These are phyloP conservation scores for Melanophora roralis DNA, from an alignment of 2,888 invertebrate genomes.

Conservation along the genomic window DNA sequence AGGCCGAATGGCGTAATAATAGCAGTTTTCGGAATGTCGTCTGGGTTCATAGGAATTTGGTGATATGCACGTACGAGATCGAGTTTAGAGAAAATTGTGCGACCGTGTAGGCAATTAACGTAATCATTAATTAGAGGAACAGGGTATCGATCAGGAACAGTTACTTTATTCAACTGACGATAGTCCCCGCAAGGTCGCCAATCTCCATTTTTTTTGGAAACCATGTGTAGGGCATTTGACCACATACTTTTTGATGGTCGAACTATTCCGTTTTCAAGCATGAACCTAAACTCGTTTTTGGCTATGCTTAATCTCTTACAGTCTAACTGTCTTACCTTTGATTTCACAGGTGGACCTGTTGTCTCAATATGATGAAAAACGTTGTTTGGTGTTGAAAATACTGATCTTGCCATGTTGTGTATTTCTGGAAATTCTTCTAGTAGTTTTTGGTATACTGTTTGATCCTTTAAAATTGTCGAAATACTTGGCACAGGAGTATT, in stretches of 20 bases:
- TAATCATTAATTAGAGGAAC: constrained; percentile 4
- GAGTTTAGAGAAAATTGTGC: not conserved
- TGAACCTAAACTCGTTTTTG: constrained; percentile 27
- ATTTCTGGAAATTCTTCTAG: no score
- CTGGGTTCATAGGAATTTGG: constrained; percentile 3
- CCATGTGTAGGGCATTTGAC: constrained; percentile 32
- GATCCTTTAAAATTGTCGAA: no score
- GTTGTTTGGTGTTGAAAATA: no score
- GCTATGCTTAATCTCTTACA: not conserved
- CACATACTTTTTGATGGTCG: constrained; percentile 27
- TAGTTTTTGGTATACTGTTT: no score
- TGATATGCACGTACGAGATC: constrained; percentile 1
- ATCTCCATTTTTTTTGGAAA: constrained; percentile 15
- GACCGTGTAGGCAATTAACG: no score
- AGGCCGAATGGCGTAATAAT: constrained; percentile 27
- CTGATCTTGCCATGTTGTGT: no score
- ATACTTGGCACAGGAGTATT: no score
- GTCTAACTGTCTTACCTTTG: no score
- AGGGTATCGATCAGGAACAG: constrained; percentile 20
- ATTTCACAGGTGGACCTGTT: no score
- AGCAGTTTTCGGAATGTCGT: constrained; percentile 25
- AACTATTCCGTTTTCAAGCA: constrained; percentile 16
- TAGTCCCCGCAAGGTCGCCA: constrained; percentile 46
- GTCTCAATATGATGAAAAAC: no score
- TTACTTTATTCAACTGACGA: not conserved